Base-by-base conservation (phyloP, 2,113 vertebrate genomes). In the Mola mola region DNA sequence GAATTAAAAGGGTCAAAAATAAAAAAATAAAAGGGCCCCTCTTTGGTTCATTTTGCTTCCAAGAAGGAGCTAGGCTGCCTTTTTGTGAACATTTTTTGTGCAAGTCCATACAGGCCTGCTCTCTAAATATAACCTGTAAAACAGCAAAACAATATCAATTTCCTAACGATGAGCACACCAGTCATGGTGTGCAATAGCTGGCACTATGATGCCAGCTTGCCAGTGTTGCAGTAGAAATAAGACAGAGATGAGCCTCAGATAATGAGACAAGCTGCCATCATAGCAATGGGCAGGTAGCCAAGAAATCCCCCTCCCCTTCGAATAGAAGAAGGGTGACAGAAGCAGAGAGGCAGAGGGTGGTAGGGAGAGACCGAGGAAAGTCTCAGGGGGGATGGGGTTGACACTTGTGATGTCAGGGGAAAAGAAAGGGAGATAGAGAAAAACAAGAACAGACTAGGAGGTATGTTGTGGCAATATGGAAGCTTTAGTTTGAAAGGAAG, bases 1-100 rank as follows among this genome's bases (percentile, higher is more conserved):
- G 58, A 81, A 75, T 91, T 83, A 92, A 91, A 90, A 81, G 82
- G 84, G 85, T 92, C 83, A 89, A 89, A 90, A 69, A 59, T 16
- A 86, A 80, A 89, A 79, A 76, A 83, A 89, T 78, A 19, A 43
- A 76, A 63, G 75, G 37, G 24, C 42, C 55, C 11, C 33, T 62
- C 72, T 26, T 9, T 37, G 57, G 69, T 53, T 72, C 44, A 25
- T 62, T n/a, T 5, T 50, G 66, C 46, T 43, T 55, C 70, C 15
- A 47, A 38, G 16, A 6, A 11, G 3, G 21, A 65, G 37, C 66
- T 42, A 3, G 15, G 10, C 21, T 22, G 24, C 19, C 20, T 62
- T 74, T 43, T 81, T 67, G 51, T 59, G 37, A 48, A 62, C 3
- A 28, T 60, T 25, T 16, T 4, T 29, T 29, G 28, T 29, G n/a